These are phyloP conservation scores for Thymelicus lineola DNA, from an alignment of 2,888 invertebrate species.

Conservation along the genomic window DNA sequence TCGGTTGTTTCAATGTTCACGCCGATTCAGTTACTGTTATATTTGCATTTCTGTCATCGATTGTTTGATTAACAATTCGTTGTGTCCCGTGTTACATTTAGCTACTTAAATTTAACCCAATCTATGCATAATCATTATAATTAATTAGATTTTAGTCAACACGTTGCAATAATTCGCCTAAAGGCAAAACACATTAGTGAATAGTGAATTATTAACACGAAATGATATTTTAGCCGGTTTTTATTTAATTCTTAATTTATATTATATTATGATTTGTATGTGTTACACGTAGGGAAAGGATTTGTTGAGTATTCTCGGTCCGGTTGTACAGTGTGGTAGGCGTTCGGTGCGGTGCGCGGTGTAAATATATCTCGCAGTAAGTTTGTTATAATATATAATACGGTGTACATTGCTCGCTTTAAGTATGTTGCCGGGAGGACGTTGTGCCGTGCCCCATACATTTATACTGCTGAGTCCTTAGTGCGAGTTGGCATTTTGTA, in stretches of 20 bases:
- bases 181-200: slow-evolving; percentile 59
- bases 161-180: slow-evolving; percentile 79
- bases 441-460: slow-evolving; percentile 52
- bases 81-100: slow-evolving; percentile 18
- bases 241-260: slow-evolving; percentile 70
- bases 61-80: slow-evolving; percentile 7
- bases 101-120: slow-evolving; percentile 49
- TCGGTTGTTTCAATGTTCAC: neutral
- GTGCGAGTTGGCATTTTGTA: too few relatives aligned
- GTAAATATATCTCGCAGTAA: slow-evolving; percentile 52
- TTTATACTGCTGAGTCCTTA: neutral
- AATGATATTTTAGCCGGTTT: slow-evolving; percentile 60
- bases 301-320: slow-evolving; percentile 54
- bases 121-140: slow-evolving; percentile 66
- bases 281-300: slow-evolving; percentile 52
- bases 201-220: slow-evolving; percentile 53
- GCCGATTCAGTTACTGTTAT: too few relatives aligned
- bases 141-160: slow-evolving; percentile 67
- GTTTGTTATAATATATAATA: slow-evolving; percentile 68
- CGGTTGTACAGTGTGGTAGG: slow-evolving; percentile 24
- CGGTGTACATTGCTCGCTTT: slow-evolving; percentile 64
- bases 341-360: slow-evolving; percentile 6
- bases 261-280: slow-evolving; percentile 69
- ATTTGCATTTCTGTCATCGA: too few relatives aligned
- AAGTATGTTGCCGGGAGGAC: slow-evolving; percentile 58